Evolutionary conservation across 2,888 invertebrate genomes (phyloP), one percentile per base, ranked within the genome.

Genomic region (Tuta absoluta): DNA sequence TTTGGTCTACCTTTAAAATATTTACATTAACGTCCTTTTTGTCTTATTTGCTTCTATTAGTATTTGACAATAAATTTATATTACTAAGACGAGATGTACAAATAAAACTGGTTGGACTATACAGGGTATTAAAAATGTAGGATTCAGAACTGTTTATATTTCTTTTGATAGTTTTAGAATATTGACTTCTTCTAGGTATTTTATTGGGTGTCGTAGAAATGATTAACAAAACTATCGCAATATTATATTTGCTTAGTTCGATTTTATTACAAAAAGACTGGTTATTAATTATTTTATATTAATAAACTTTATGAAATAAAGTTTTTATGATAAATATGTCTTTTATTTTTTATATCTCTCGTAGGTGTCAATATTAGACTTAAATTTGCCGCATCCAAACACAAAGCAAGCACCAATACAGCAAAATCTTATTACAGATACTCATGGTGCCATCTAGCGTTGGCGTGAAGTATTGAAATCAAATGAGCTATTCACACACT

Each of bases 391-490:
- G 28, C 28, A 28, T 28, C 28, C 5, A 28, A n/a, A 28, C 5
- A 28, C 28, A 28, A 28, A 28, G n/a, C n/a, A n/a, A n/a, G n/a
- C n/a, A n/a, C n/a, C n/a, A n/a, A n/a, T n/a, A n/a, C n/a, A n/a
- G n/a, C n/a, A n/a, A n/a, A n/a, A n/a, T n/a, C n/a, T 28, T 28
- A 4, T 2, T 28, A 49, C 49, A 2, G 57, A 10, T n/a, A 74
- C 72, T 23, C 62, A 63, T 71, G 70, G 62, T 70, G 71, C 71
- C 75, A 75, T 74, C 75, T 75, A 60, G 67, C 65, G 65, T 8
- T 21, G n/a, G 17, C 7, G 5, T 5, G 3, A 21, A 53, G 24
- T 21, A 53, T 11, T 10, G 2, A 17, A 7, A 14, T 1, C n/a
- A 12, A 41, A 41, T 14, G 2, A 41, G 14, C 14, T 41, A 14